Evolutionary conservation across 2,797 vertebrate genomes (phyloP).

Genomic region (Epinephelus coioides): DNA sequence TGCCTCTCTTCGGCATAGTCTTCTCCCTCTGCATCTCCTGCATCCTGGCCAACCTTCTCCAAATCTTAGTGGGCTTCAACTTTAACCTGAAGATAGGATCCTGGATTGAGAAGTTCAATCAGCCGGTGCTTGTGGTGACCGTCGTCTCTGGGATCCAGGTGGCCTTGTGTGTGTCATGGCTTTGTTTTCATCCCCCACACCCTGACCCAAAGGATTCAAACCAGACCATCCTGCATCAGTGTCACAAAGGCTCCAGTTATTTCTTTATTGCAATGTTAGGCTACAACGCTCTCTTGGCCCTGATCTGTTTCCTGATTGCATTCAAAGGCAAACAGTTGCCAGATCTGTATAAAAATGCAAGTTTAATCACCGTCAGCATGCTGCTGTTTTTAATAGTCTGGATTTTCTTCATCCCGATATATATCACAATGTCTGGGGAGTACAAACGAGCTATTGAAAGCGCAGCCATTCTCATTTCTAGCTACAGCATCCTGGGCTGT

Average conservation of each 20-base stretch:
- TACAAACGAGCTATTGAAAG: conserved; percentile 61
- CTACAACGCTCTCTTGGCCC: conserved; percentile 66
- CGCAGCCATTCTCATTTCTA: conserved; percentile 70
- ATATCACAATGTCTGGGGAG: conserved; percentile 36
- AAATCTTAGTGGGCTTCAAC: conserved; percentile 77
- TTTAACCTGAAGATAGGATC: conserved; percentile 45
- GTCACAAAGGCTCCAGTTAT: neutral
- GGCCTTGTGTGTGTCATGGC: conserved; percentile 64
- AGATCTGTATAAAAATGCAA: conserved; percentile 80
- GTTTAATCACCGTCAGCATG: conserved; percentile 74
- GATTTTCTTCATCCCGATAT: conserved; percentile 76
- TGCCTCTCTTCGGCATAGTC: conserved; percentile 73
- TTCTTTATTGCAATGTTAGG: conserved; percentile 57
- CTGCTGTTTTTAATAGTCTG: conserved; percentile 78
- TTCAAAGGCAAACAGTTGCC: conserved; percentile 73
- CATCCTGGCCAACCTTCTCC: conserved; percentile 79
- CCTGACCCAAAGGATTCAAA: fast-evolving
- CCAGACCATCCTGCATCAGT: conserved; percentile 34
- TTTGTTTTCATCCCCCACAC: conserved; percentile 25
- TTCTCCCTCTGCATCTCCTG: conserved; percentile 80
- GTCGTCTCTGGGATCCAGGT: conserved; percentile 65
- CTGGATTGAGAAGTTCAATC: conserved; percentile 65
- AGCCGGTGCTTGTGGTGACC: conserved; percentile 59
- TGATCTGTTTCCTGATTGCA: conserved; percentile 74
- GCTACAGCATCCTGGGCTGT: conserved; percentile 77